A percentile compares a stretch with the other conserved stretches of the same genome.
Conservation (phyloP, 2,797 vertebrate genomes). For the Falco peregrinus region DNA sequence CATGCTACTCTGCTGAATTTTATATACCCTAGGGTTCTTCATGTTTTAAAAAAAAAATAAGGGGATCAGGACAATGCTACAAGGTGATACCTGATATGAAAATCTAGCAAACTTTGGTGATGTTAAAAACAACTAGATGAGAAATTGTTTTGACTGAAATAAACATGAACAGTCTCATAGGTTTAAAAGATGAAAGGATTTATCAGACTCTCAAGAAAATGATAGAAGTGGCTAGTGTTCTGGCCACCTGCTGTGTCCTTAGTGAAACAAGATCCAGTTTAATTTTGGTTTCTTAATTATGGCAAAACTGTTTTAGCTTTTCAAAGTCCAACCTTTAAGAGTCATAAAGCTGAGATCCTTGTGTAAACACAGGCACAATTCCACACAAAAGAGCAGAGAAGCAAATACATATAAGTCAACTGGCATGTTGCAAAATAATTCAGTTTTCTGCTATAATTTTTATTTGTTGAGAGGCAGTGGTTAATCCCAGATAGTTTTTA, state of each 20-base stretch:
- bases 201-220: conserved; percentile 41
- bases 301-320: not conserved
- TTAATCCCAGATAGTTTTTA: conserved; percentile 4
- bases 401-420: not conserved
- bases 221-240: conserved; percentile 32
- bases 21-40: not conserved
- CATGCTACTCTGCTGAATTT: conserved; percentile 13
- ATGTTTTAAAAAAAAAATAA: not conserved
- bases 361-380: not conserved
- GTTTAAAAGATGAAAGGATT: conserved; percentile 53
- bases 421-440: not conserved
- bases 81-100: conserved; percentile 43
- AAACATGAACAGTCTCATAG: conserved; percentile 18
- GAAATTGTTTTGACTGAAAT: conserved; percentile 49
- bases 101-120: conserved; percentile 12
- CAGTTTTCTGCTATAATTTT: not conserved
- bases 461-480: not conserved
- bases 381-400: not conserved
- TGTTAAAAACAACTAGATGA: conserved; percentile 45
- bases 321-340: not conserved
- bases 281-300: conserved; percentile 19
- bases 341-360: not conserved
- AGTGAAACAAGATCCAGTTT: not conserved
- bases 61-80: conserved; percentile 17
- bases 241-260: conserved; percentile 41